These are phyloP conservation scores for Myxocyprinus asiaticus DNA, from an alignment of 2,113 vertebrate species.

Conservation along the genomic window DNA sequence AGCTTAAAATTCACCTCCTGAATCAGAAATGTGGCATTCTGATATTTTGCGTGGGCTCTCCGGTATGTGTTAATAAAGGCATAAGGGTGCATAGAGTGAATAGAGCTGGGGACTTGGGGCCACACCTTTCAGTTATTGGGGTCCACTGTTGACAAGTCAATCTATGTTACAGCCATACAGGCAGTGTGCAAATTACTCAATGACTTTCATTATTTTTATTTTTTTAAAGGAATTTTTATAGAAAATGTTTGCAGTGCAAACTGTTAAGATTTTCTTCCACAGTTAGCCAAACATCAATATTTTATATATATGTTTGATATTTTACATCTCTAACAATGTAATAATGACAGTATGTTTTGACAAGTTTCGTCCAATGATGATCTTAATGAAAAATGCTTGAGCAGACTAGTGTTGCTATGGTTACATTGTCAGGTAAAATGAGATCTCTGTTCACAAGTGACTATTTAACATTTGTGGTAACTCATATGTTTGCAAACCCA, in stretches of 20 bases:
- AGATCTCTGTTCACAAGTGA: neutral
- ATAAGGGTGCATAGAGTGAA: neutral
- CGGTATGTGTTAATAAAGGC: constrained; percentile 3
- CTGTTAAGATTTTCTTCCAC: neutral
- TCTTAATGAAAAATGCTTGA: neutral
- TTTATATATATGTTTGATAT: too few species aligned
- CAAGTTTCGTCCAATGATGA: too few species aligned
- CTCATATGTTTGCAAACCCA: too few species aligned
- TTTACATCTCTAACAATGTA: too few species aligned
- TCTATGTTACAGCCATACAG: neutral
- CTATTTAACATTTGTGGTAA: neutral
- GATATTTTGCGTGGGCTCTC: neutral
- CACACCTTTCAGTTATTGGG: neutral
- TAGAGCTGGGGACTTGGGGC: neutral
- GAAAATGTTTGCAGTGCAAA: neutral
- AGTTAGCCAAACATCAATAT: too few species aligned
- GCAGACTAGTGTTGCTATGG: neutral
- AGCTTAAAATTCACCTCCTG: neutral
- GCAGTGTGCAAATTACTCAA: neutral
- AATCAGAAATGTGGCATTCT: constrained; percentile 9
- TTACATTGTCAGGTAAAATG: neutral
- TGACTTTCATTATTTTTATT: neutral
- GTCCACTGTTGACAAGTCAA: neutral
- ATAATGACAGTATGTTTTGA: too few species aligned
- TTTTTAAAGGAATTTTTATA: neutral